A percentile compares a stretch with the other conserved stretches of the same genome.
Evolutionary conservation across 1,140 invertebrate species (phyloP).

Genomic region (Carposina sasakii): DNA sequence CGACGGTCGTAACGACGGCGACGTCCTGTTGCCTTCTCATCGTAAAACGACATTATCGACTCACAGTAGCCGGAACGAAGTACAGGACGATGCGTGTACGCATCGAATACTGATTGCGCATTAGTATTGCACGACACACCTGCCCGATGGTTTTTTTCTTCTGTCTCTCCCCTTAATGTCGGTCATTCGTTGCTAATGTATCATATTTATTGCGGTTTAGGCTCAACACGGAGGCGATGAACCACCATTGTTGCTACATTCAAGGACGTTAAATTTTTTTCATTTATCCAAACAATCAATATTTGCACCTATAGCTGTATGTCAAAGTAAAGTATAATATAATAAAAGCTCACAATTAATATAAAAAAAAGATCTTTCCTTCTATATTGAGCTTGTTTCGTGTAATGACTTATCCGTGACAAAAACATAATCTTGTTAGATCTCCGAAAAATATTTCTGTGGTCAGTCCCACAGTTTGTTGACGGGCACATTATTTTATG

Average conservation of each 20-base stretch:
- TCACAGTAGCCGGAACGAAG: constrained; percentile 69
- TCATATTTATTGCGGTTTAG: constrained; percentile 65
- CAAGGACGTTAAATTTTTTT: constrained; percentile 47
- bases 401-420: too few relatives aligned
- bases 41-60: constrained; percentile 71
- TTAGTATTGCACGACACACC: constrained; percentile 69
- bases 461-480: too few relatives aligned
- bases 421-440: too few relatives aligned
- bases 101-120: constrained; percentile 67
- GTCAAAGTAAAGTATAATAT: too few relatives aligned
- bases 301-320: too few relatives aligned
- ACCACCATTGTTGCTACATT: constrained; percentile 42
- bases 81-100: constrained; percentile 66
- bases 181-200: constrained; percentile 66
- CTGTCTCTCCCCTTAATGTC: constrained; percentile 68
- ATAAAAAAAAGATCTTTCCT: too few relatives aligned
- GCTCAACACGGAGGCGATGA: constrained; percentile 42
- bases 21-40: constrained; percentile 60
- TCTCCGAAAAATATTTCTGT: too few relatives aligned
- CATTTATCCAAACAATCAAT: too few relatives aligned
- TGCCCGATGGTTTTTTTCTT: constrained; percentile 64
- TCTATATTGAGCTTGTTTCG: too few relatives aligned
- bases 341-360: too few relatives aligned
- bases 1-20: constrained; percentile 68
- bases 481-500: too few relatives aligned